Evolutionary conservation across 2,888 invertebrate species (phyloP).

Genomic region (Brassicogethes aeneus): DNA sequence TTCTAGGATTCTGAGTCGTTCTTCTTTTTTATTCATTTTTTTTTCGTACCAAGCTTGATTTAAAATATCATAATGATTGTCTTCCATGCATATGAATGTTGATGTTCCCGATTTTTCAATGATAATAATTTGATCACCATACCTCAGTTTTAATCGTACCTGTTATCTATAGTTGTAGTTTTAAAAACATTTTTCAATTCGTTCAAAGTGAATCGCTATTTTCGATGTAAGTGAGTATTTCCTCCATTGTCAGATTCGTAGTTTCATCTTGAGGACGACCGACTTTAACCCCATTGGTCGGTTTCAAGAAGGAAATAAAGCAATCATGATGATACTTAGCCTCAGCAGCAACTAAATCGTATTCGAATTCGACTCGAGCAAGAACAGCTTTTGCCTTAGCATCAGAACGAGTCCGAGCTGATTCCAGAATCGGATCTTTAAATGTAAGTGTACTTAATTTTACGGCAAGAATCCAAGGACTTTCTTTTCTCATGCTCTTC

Average conservation of each 20-base stretch:
- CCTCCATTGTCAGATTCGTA: conserved; percentile 28
- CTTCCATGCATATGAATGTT: conserved; percentile 15
- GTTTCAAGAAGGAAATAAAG: conserved; percentile 25
- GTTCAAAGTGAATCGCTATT: conserved; percentile 24
- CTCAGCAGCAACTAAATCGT: too few relatives aligned
- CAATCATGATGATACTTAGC: conserved; percentile 28
- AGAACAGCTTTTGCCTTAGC: conserved; percentile 24
- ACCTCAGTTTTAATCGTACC: conserved; percentile 23
- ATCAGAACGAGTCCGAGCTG: conserved; percentile 19
- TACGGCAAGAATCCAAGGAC: conserved; percentile 17
- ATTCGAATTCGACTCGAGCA: conserved; percentile 21
- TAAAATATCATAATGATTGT: too few relatives aligned
- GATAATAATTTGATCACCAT: conserved; percentile 29
- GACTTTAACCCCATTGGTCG: conserved; percentile 25
- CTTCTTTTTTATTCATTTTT: conserved; percentile 21
- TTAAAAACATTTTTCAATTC: conserved; percentile 20
- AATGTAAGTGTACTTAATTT: conserved; percentile 23
- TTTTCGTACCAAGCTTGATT: conserved; percentile 26
- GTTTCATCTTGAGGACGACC: conserved; percentile 29
- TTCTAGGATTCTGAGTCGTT: conserved; percentile 26
- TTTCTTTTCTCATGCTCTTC: conserved; percentile 30
- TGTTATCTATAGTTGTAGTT: conserved; percentile 21
- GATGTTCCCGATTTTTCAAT: conserved; percentile 18
- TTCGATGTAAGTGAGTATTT: conserved; percentile 31
- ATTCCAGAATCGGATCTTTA: conserved; percentile 17